phyloP scores from a whole-genome alignment of 2,113 vertebrate species.

The Cyprinodon tularosa region DNA sequence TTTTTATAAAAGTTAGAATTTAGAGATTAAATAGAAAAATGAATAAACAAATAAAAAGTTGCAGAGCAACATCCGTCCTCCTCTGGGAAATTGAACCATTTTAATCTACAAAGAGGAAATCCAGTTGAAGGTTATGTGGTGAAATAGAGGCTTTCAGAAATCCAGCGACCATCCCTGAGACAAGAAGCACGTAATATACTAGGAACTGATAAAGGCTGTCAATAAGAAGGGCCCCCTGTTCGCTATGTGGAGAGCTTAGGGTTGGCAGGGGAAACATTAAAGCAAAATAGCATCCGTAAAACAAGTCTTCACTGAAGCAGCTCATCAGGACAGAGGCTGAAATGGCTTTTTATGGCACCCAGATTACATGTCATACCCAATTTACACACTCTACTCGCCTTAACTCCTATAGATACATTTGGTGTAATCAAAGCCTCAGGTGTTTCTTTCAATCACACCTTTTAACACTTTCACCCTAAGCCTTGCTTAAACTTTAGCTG shows the following conservation, averaged over 20 bases:
- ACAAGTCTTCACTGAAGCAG: conserved; percentile 1
- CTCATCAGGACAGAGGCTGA: conserved; percentile 11
- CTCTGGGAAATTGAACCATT: not conserved
- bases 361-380: conserved; percentile 12
- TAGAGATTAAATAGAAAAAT: not conserved
- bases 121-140: not conserved
- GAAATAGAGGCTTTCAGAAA: not conserved
- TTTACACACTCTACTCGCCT: not conserved
- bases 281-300: conserved; percentile 33
- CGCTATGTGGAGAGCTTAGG: not conserved
- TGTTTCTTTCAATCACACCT: conserved; percentile 15
- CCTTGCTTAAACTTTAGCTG: conserved; percentile 1
- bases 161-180: not conserved
- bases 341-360: conserved; percentile 11
- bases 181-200: not conserved
- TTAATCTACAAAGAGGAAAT: not conserved
- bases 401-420: not conserved
- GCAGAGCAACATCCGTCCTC: not conserved
- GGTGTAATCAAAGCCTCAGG: not conserved
- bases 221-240: not conserved
- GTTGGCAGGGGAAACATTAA: conserved; percentile 22
- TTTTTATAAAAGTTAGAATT: not conserved
- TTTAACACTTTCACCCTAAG: not conserved
- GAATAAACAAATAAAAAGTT: not conserved
- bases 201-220: not conserved